Evolutionary conservation across 2,888 invertebrate species (phyloP), one percentile per base, ranked within the genome.

Genomic region (Tuta absoluta): DNA sequence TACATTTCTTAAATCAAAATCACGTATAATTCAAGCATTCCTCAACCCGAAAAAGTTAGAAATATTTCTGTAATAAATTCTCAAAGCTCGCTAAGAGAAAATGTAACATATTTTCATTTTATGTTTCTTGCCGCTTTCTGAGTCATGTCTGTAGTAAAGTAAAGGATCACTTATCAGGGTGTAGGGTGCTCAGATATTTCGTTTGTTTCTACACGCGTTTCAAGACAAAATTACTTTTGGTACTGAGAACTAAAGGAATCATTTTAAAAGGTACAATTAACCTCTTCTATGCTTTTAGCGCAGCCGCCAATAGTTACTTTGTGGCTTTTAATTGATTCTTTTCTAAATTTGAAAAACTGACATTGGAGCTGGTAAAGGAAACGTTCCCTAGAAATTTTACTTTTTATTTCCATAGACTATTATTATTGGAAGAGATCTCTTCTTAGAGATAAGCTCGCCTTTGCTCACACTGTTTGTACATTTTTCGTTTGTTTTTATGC

Each of bases 141-240:
- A 8, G 17, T 14, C 41, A 24, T 24, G 59, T 58, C 58, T 37
- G 45, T 23, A 21, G 37, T 60, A 60, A 60, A 21, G 37, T 60
- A 60, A 60, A 60, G 59, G 23, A 60, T 60, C 59, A 24, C 59
- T 60, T 60, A 60, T 60, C 59, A 19, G 41, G 17, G 11, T 24
- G 59, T 24, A 45, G 41, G 45, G 41, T 21, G 11, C 24, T 60
- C 41, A n/a, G 28, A 21, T 49, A 21, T 49, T 49, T 49, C 49
- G 17, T 21, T 49, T 49, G 0, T 49, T 17, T 49, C 19, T 49
- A 21, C 19, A 24, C 23, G n/a, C 5, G 14, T 24, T 53, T 23
- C 1, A n/a, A 24, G 23, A 23, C 11, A 33, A 14, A 56, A 49
- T 49, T 49, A 49, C 21, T 10, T 17, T 17, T 21, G 11, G 14